A percentile compares a stretch with the other conserved stretches of the same genome.
Evolutionary conservation across 2,113 vertebrate species (phyloP).

Genomic region (Tiliqua scincoides): DNA sequence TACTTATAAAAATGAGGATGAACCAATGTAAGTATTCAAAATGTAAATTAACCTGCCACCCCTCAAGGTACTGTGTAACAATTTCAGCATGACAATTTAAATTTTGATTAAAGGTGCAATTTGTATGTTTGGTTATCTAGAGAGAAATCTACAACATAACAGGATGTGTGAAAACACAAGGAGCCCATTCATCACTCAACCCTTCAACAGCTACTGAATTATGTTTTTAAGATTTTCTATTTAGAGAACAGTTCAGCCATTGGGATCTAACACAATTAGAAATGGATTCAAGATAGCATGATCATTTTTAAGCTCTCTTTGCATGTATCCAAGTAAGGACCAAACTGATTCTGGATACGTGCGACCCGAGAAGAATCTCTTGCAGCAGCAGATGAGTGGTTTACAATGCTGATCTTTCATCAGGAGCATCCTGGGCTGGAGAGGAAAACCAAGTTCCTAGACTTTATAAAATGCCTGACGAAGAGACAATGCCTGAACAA

Average conservation of each 20-base stretch:
- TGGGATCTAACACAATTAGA: slow-evolving; percentile 16
- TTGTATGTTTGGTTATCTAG: slow-evolving; percentile 38
- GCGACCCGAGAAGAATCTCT: slow-evolving; percentile 43
- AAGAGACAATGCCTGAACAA: slow-evolving; percentile 60
- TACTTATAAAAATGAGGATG: too few relatives aligned
- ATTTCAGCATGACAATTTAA: slow-evolving; percentile 9
- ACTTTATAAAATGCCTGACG: slow-evolving; percentile 61
- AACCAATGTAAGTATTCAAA: background rate
- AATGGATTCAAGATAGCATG: slow-evolving; percentile 43
- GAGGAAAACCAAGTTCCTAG: slow-evolving; percentile 54
- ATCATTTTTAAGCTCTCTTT: slow-evolving; percentile 43
- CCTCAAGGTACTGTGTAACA: background rate
- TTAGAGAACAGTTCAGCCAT: slow-evolving; percentile 24
- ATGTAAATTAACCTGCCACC: background rate
- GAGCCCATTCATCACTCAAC: slow-evolving; percentile 19
- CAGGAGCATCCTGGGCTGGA: slow-evolving; percentile 76
- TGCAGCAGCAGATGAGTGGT: slow-evolving; percentile 74
- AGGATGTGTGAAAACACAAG: background rate
- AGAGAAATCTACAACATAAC: slow-evolving; percentile 18
- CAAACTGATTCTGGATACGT: slow-evolving; percentile 21
- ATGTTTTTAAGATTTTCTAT: background rate
- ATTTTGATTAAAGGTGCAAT: slow-evolving; percentile 52
- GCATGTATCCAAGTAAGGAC: slow-evolving; percentile 28
- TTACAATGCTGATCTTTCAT: slow-evolving; percentile 85
- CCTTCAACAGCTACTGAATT: slow-evolving; percentile 36